Percentiles rank a stretch among this genome's conserved stretches.
Evolutionary conservation across 2,797 vertebrate genomes (phyloP).

Genomic region (Gallinago nigripennis): DNA sequence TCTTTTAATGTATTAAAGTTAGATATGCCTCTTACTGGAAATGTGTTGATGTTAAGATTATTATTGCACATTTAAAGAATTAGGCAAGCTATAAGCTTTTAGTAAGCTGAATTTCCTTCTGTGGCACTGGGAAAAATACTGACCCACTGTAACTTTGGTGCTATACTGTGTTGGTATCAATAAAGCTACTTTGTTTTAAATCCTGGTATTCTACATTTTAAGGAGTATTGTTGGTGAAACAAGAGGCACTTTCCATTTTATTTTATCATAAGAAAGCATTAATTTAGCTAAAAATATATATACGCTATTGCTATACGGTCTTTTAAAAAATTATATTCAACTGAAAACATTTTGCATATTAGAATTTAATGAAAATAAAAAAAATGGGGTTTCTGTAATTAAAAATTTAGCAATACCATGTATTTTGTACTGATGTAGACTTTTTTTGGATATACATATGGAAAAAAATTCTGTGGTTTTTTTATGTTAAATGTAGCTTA

Average conservation of each 20-base stretch:
- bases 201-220: background rate
- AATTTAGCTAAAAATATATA: constrained; percentile 7
- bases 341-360: background rate
- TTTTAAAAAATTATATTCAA: background rate
- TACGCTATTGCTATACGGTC: background rate
- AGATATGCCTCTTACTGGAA: background rate
- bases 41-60: background rate
- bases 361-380: background rate
- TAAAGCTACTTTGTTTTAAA: constrained; percentile 18
- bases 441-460: background rate
- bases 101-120: background rate
- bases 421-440: background rate
- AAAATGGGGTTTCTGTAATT: accelerated
- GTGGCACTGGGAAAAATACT: background rate
- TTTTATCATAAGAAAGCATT: constrained; percentile 35
- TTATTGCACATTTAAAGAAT: background rate
- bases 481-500: background rate
- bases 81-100: background rate
- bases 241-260: background rate
- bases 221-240: constrained; percentile 22
- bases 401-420: background rate
- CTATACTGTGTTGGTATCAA: background rate
- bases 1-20: background rate
- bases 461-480: background rate
- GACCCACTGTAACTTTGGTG: background rate